Evolutionary conservation across 2,888 invertebrate genomes (phyloP), one percentile per base, ranked within the genome.

Genomic region (Limenitis camilla): DNA sequence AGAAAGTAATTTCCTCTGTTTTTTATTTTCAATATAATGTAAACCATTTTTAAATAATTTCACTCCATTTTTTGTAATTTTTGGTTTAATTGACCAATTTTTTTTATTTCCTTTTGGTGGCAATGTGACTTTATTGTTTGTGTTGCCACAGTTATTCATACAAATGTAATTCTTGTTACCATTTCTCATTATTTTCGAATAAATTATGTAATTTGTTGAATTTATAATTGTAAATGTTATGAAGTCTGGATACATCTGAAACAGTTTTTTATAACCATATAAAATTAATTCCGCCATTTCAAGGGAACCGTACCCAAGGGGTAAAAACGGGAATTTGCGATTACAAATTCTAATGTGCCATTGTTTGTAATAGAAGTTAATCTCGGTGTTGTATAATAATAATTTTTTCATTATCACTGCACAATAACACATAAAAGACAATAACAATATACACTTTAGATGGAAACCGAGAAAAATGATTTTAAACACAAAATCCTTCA

Each of bases 111-210:
- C 2, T 10, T 29, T n/a, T 36, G 27, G n/a, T 45, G 27, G 11
- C 8, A 28, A 35, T 35, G 1, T 2, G 5, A 19, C 2, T 19
- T 19, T 10, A 30, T 67, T 45, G 47, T 64, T 62, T 6, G 63
- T 60, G 58, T 66, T 68, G 10, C 81, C 81, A 43, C 81, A 81
- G n/a, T 75, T 59, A 0, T 67, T 60, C 0, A 67, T 40, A 35
- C 81, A 82, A 1, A 67, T 66, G 41, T 72, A 82, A 38, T 72
- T 79, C 2, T 51, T 66, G 0, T 64, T 64, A 8, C 61, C 66
- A 2, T 51, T 56, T 63, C 67, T 74, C 83, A 83, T 81, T 5
- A 82, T 61, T 67, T 71, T 68, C n/a, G 82, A 81, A 41, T 76
- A 81, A 11, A 78, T 68, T 0, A 82, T 67, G 10, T 71, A 57